Conservation (phyloP, 2,797 vertebrate genomes). For the Megaceryle alcyon region DNA sequence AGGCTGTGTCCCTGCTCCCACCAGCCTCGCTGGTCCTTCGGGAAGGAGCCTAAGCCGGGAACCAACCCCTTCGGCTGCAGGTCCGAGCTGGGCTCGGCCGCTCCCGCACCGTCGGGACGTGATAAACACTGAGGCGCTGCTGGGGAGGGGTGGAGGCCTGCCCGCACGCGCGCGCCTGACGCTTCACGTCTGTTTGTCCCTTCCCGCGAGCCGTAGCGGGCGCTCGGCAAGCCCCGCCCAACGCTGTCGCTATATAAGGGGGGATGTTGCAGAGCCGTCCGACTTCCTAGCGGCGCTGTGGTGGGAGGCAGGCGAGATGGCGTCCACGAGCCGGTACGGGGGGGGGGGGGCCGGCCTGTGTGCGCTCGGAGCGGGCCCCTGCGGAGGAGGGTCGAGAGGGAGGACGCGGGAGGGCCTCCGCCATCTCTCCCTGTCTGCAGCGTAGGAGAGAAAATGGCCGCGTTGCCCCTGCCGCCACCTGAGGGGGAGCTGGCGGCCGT, state of each 20-base stretch:
- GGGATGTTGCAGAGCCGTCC: no score
- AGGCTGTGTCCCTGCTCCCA: rapidly evolving
- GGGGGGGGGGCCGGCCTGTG: background rate
- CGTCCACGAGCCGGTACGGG: conserved; percentile 75
- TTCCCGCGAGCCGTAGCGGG: background rate
- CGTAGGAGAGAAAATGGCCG: background rate
- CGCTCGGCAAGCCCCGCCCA: background rate
- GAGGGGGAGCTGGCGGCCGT: background rate
- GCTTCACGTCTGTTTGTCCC: rapidly evolving
- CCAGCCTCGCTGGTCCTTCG: background rate
- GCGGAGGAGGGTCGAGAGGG: background rate
- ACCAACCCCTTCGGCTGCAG: background rate
- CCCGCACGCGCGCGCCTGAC: no score
- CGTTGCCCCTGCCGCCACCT: no score
- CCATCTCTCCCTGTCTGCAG: background rate
- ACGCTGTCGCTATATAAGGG: background rate
- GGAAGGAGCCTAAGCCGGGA: no score
- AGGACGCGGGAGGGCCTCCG: background rate
- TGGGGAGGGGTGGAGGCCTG: no score
- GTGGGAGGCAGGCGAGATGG: conserved; percentile 11
- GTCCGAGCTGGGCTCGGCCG: no score
- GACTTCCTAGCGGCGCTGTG: background rate
- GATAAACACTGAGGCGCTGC: rapidly evolving
- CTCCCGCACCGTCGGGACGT: rapidly evolving
- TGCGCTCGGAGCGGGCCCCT: background rate